phyloP scores from a whole-genome alignment of 2,888 invertebrate genomes.

The Monopis laevigella region DNA sequence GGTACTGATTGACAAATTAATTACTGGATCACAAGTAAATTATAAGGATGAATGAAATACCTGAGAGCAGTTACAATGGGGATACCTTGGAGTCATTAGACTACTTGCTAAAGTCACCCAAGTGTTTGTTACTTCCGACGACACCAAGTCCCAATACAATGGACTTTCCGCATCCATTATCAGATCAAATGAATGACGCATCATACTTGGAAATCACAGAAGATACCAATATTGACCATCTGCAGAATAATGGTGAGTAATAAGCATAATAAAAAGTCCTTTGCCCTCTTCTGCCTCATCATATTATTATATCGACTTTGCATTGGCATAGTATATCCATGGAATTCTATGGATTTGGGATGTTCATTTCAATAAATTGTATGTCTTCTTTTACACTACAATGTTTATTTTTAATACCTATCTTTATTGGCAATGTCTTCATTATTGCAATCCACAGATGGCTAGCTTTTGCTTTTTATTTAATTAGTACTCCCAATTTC shows the following conservation, averaged over 20 bases:
- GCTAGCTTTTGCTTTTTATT: too few relatives aligned
- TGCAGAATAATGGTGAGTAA: conserved; percentile 40
- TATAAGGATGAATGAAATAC: conserved; percentile 43
- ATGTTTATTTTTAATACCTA: too few relatives aligned
- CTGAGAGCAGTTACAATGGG: conserved; percentile 33
- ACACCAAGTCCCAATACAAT: conserved; percentile 70
- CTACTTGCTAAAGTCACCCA: conserved; percentile 71
- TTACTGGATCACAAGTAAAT: too few relatives aligned
- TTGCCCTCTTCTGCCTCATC: not conserved
- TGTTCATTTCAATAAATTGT: too few relatives aligned
- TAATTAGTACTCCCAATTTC: too few relatives aligned
- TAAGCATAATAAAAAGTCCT: not conserved
- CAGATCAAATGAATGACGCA: conserved; percentile 58
- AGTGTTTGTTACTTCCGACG: conserved; percentile 68
- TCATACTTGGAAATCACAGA: conserved; percentile 47
- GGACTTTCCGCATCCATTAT: conserved; percentile 68
- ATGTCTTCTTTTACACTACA: too few relatives aligned
- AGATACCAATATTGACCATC: conserved; percentile 36
- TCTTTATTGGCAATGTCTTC: too few relatives aligned
- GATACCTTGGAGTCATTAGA: conserved; percentile 45
- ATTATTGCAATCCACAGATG: too few relatives aligned
- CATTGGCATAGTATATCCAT: too few relatives aligned
- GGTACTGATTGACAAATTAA: too few relatives aligned
- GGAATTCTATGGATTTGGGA: too few relatives aligned
- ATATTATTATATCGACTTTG: not conserved